A percentile compares a stretch with the other conserved stretches of the same genome.
phyloP scores from a whole-genome alignment of 1,140 invertebrate species.

The Bombyx mori region DNA sequence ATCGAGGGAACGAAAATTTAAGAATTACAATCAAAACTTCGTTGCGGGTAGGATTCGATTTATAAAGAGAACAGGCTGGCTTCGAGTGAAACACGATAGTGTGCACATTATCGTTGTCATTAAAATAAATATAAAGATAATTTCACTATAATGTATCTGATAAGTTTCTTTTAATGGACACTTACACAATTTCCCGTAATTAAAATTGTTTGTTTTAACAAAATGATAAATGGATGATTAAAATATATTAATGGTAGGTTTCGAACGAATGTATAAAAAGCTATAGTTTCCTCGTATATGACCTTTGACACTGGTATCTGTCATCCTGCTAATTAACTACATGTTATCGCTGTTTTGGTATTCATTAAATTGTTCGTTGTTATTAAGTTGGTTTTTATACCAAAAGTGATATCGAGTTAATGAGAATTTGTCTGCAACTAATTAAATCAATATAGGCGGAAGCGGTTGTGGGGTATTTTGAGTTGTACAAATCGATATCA shows the following conservation, averaged over 20 bases:
- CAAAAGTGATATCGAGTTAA: too few species aligned
- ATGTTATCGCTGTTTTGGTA: too few species aligned
- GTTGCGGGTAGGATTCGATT: neutral
- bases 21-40: constrained; percentile 11
- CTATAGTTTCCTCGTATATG: constrained; percentile 47
- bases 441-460: too few species aligned
- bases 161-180: constrained; percentile 40
- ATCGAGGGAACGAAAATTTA: constrained; percentile 6
- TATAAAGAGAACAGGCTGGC: too few species aligned
- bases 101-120: constrained; percentile 9
- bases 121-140: constrained; percentile 28
- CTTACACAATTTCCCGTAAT: constrained; percentile 54
- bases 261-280: constrained; percentile 29
- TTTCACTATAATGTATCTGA: constrained; percentile 26
- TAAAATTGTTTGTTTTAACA: constrained; percentile 45
- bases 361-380: too few species aligned
- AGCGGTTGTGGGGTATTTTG: too few species aligned
- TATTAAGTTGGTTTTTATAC: too few species aligned
- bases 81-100: neutral
- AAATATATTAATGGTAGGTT: constrained; percentile 41
- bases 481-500: too few species aligned
- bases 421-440: too few species aligned
- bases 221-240: constrained; percentile 60
- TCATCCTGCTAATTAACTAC: constrained; percentile 41
- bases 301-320: constrained; percentile 56